Base-by-base conservation (phyloP, 2,113 vertebrate species). In the Nansenia antarctica region DNA sequence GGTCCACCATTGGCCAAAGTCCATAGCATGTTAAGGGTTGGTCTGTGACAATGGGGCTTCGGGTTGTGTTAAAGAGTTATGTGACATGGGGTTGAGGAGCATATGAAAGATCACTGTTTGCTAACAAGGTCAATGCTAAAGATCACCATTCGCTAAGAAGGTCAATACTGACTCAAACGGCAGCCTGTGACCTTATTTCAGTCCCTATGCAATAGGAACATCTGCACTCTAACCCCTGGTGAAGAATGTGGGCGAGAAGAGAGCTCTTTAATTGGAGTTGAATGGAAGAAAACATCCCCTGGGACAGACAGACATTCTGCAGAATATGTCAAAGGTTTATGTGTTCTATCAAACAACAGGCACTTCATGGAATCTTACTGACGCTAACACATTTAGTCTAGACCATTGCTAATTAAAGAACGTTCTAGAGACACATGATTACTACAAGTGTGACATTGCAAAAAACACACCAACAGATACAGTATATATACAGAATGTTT, bases 401-500 rank as follows among this genome's bases (percentile, higher is more conserved):
- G n/a, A n/a, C n/a, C n/a, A n/a, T n/a, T n/a, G n/a, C n/a, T n/a
- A n/a, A n/a, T n/a, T n/a, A n/a, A n/a, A n/a, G n/a, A n/a, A n/a
- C n/a, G n/a, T 47, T 0, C 24, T 52, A 15, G 20, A 32, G 22
- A 34, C 12, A 45, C 12, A 45, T 47, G 4, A 29, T 27, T 53
- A 30, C n/a, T 35, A 8, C 22, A 67, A 34, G 29, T 42, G 35
- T 45, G n/a, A 79, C 47, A 55, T 69, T 34, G 62, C 18, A 52
- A 71, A n/a, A 60, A 63, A 79, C 70, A 75, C 65, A 75, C 65
- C 66, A 69, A 37, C 47, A 64, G 42, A 47, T 57, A 64, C 34
- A n/a, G n/a, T n/a, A 65, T 64, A 77, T 76, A 69, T 74, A 86
- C 74, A 85, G 26, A 52, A 66, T 27, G 37, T 9, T 9, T 27